A percentile compares a stretch with the other conserved stretches of the same genome.
phyloP scores from a whole-genome alignment of 1,140 invertebrate species.

The Ladona fulva region DNA sequence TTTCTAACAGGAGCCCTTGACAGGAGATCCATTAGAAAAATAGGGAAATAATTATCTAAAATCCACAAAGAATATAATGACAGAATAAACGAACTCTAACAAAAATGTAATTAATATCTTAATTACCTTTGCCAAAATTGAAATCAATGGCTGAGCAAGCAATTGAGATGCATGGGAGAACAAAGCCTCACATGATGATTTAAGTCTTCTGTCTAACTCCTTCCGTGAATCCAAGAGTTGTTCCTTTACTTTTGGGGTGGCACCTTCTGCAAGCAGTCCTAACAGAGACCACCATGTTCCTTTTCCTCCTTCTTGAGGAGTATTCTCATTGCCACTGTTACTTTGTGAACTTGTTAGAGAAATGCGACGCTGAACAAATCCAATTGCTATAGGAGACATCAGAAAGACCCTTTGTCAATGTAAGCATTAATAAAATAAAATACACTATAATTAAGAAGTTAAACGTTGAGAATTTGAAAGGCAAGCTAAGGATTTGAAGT shows the following conservation, averaged over 20 bases:
- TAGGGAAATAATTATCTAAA: too few species aligned
- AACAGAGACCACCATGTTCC: conserved; percentile 48
- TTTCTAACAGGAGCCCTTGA: too few species aligned
- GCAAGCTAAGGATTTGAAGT: too few species aligned
- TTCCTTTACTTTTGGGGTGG: conserved; percentile 82
- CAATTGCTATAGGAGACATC: conserved; percentile 51
- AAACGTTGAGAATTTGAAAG: too few species aligned
- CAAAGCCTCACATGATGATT: conserved; percentile 82
- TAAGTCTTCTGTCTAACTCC: conserved; percentile 87
- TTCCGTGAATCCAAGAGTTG: conserved; percentile 87
- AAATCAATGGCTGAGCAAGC: conserved; percentile 61
- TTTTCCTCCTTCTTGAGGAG: neutral
- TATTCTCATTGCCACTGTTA: neutral
- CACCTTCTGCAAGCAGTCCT: conserved; percentile 80
- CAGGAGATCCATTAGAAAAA: too few species aligned
- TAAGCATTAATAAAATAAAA: too few species aligned
- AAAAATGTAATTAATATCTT: too few species aligned
- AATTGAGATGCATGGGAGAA: conserved; percentile 71
- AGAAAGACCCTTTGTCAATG: neutral
- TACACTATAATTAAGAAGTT: too few species aligned
- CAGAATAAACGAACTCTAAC: too few species aligned
- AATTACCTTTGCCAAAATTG: conserved; percentile 18
- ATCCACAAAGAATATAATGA: too few species aligned
- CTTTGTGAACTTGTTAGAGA: neutral
- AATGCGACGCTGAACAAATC: conserved; percentile 71